A percentile compares a stretch with the other conserved stretches of the same genome.
phyloP scores from a whole-genome alignment of 1,140 invertebrate species.

The Trachelipus rathkii region DNA sequence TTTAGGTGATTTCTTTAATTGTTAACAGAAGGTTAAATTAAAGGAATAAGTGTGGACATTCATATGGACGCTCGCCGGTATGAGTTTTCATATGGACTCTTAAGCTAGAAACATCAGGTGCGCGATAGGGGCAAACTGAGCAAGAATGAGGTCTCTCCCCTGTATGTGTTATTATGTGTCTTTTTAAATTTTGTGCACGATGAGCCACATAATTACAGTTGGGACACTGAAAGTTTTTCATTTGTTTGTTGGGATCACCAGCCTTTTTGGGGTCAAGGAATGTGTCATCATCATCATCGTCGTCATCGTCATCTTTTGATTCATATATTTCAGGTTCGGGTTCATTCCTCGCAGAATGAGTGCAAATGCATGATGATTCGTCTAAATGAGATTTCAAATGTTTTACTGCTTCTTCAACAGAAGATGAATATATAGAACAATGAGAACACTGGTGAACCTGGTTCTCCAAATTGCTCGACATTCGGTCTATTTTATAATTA shows the following conservation, averaged over 20 bases:
- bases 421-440: conserved; percentile 1
- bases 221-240: conserved; percentile 4
- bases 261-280: not conserved
- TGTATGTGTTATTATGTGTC: conserved; percentile 39
- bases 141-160: conserved; percentile 38
- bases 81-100: conserved; percentile 52
- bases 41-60: conserved; percentile 66
- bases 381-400: conserved; percentile 13
- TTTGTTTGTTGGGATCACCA: not conserved
- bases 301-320: not conserved
- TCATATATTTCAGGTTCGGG: not conserved
- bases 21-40: conserved; percentile 25
- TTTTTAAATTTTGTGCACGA: conserved; percentile 24
- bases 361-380: conserved; percentile 10
- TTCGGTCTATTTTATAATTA: not conserved
- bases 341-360: not conserved
- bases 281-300: not conserved
- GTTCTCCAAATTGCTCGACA: conserved; percentile 6
- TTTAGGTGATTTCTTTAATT: conserved; percentile 16
- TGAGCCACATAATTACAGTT: not conserved
- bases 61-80: conserved; percentile 66
- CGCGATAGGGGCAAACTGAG: conserved; percentile 32
- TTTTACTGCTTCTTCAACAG: not conserved
- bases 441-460: not conserved
- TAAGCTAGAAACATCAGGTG: not conserved